phyloP scores from a whole-genome alignment of 2,888 invertebrate species.

The Drosophila niveifrons region DNA sequence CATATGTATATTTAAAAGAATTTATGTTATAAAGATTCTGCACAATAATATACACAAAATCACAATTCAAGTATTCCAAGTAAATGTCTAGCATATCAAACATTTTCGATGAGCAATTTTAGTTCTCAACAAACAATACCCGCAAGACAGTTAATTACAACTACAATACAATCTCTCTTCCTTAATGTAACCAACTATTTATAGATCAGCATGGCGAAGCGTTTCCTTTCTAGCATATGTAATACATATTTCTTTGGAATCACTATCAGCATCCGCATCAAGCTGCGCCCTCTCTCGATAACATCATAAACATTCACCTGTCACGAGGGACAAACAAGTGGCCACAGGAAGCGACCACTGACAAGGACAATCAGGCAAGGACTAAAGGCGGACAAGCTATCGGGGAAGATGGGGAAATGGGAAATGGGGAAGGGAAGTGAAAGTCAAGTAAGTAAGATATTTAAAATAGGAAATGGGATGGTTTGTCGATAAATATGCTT shows the following conservation, averaged over 20 bases:
- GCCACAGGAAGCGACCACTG: conserved; percentile 30
- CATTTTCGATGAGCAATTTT: not conserved
- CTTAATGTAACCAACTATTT: not conserved
- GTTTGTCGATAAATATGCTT: conserved; percentile 47
- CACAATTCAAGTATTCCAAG: too few relatives aligned
- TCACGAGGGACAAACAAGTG: conserved; percentile 33
- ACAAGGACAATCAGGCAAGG: not conserved
- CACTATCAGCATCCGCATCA: conserved; percentile 19
- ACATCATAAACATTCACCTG: conserved; percentile 36
- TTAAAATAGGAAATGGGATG: conserved; percentile 42
- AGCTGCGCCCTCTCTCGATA: not conserved
- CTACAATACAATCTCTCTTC: not conserved
- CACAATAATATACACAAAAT: too few relatives aligned
- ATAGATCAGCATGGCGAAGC: too few relatives aligned
- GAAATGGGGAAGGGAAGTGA: conserved; percentile 4
- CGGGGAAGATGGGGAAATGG: not conserved
- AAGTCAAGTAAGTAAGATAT: conserved; percentile 34
- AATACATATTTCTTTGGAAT: conserved; percentile 2
- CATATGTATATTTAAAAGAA: too few relatives aligned
- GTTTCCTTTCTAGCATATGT: not conserved
- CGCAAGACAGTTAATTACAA: not conserved
- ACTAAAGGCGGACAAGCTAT: not conserved
- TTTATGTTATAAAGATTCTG: too few relatives aligned
- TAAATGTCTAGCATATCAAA: not conserved
- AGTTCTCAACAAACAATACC: not conserved